Evolutionary conservation across 1,140 invertebrate species (phyloP), one percentile per base, ranked within the genome.

Genomic region (Halyomorpha halys): DNA sequence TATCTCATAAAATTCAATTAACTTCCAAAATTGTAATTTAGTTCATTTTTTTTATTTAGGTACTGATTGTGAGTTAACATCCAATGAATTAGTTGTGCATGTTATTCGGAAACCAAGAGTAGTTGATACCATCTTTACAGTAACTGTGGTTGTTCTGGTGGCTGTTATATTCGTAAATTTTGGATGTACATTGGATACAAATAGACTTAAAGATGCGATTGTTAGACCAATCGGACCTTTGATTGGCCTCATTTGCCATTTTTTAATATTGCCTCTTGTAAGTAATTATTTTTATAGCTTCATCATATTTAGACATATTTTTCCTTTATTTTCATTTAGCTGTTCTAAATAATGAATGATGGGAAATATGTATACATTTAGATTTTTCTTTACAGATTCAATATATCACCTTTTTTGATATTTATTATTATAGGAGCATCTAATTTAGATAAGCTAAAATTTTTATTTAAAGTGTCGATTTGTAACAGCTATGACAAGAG

Each of bases 101-200:
- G 83, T 91, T 0, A 76, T 82, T 62, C 74, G 89, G 30, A 77
- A 83, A 63, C 71, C 81, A 49, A 74, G 84, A 51, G 65, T 81
- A 21, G 80, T 93, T 19, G 90, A 94, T 72, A 80, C 76, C 8
- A 74, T 90, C 18, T 96, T 95, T 69, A 85, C 87, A 0, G 80
- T 76, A 45, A 89, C 87, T 63, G 84, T 95, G 5, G 85, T 85
- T 11, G 74, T 82, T 56, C 79, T 97, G 53, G 89, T 95, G 60
- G 84, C 86, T 0, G 76, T 94, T 54, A 84, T 94, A 66, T 96
- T 92, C 72, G 87, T 96, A 53, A 94, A 96, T 75, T 95, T 96
- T 78, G 94, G 94, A 0, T 94, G 91, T 74, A 90, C 92, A 0
- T 79, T 96, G 71, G 86, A 94, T 72, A 82, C 90, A 78, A 71